phyloP scores from a whole-genome alignment of 1,140 invertebrate genomes.

The Saccostrea cuccullata region DNA sequence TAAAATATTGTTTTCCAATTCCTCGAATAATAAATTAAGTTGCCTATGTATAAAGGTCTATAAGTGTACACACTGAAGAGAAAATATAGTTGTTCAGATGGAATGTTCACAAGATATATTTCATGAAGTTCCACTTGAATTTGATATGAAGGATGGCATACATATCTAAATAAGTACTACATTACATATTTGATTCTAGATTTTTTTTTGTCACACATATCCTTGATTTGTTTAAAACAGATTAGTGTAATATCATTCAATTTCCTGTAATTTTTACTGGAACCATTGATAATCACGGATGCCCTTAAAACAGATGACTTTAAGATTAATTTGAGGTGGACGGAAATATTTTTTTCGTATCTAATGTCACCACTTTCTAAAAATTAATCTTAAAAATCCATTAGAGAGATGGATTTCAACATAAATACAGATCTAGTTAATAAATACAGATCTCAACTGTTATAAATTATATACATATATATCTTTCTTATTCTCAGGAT shows the following conservation, averaged over 20 bases:
- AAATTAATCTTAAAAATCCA: background rate
- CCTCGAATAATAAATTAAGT: background rate
- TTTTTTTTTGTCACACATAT: no score
- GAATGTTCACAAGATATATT: background rate
- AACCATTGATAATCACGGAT: no score
- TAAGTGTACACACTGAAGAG: background rate
- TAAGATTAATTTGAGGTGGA: background rate
- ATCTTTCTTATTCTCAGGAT: background rate
- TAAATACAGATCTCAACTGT: background rate
- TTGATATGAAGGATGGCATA: background rate
- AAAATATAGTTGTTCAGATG: background rate
- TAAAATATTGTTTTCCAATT: background rate
- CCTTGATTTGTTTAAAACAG: no score
- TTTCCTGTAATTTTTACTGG: no score
- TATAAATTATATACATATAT: background rate
- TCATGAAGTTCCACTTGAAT: background rate
- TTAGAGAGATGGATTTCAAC: background rate
- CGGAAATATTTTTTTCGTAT: background rate
- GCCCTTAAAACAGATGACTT: no score
- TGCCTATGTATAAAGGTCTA: background rate
- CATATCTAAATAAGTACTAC: background rate
- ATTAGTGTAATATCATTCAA: no score
- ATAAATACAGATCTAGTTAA: constrained; percentile 8
- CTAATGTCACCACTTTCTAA: background rate
- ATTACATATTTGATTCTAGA: no score